Percentiles rank a stretch among this genome's conserved stretches.
phyloP scores from a whole-genome alignment of 2,888 invertebrate genomes.

The Netelia virgata region DNA sequence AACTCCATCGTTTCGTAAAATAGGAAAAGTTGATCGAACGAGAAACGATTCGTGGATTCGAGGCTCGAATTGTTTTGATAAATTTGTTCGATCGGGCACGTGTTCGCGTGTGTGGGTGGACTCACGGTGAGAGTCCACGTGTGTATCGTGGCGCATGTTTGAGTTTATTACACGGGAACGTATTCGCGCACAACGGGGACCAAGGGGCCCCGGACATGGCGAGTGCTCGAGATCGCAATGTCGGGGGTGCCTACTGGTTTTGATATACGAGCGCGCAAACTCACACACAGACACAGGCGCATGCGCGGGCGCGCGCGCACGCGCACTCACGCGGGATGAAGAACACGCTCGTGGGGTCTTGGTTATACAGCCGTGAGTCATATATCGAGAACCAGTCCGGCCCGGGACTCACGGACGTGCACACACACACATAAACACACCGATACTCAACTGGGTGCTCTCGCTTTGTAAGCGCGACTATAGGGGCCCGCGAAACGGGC shows the following conservation, averaged over 20 bases:
- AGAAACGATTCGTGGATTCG: constrained; percentile 75
- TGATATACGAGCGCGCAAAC: constrained; percentile 84
- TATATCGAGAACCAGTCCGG: constrained; percentile 82
- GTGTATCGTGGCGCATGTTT: constrained; percentile 28
- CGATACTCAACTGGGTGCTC: constrained; percentile 17
- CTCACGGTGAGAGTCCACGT: constrained; percentile 13
- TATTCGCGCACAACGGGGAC: constrained; percentile 26
- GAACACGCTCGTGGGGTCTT: constrained; percentile 42
- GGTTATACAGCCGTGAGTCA: constrained; percentile 81
- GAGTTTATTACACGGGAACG: constrained; percentile 63
- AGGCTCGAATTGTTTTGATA: constrained; percentile 1
- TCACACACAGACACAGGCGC: constrained; percentile 67
- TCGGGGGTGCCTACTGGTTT: constrained; percentile 84
- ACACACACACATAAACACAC: constrained; percentile 39
- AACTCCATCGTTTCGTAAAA: not conserved
- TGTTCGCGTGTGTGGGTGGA: constrained; percentile 57
- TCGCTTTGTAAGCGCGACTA: constrained; percentile 35
- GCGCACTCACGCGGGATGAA: constrained; percentile 7
- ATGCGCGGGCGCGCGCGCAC: constrained; percentile 33
- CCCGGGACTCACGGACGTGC: constrained; percentile 40
- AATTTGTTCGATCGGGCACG: constrained; percentile 49
- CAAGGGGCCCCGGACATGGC: constrained; percentile 55
- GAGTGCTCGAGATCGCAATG: constrained; percentile 76
- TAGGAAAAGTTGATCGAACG: constrained; percentile 33
- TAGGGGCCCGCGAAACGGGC: constrained; percentile 59